These are phyloP conservation scores for Pseudomyrmex cubaensis DNA, from an alignment of 1,140 invertebrate species.

Conservation along the genomic window DNA sequence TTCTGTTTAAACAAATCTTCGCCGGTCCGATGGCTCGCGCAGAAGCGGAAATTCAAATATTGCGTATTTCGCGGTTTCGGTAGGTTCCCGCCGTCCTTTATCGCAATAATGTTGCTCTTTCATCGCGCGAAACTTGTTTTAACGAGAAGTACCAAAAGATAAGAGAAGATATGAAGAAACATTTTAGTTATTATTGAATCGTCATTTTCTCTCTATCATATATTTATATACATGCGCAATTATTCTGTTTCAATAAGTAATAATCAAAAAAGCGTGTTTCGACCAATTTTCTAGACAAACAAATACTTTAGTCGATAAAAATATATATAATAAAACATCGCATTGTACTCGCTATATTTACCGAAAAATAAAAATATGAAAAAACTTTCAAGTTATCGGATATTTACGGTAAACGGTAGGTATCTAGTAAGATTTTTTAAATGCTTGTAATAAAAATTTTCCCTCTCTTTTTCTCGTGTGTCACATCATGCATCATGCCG, in stretches of 20 bases:
- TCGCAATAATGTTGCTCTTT: slow-evolving; percentile 12
- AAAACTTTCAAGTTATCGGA: background rate
- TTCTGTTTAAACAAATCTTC: slow-evolving; percentile 61
- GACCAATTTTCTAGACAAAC: too few species aligned
- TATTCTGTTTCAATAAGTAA: background rate
- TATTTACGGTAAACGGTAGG: background rate
- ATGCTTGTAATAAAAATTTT: background rate
- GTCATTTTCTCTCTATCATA: too few species aligned
- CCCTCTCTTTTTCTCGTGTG: too few species aligned
- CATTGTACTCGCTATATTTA: too few species aligned
- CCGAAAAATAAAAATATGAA: too few species aligned
- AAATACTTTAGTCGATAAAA: too few species aligned
- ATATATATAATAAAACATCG: too few species aligned
- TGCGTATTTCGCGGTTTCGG: background rate
- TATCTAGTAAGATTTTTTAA: too few species aligned
- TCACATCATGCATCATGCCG: background rate
- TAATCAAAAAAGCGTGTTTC: background rate
- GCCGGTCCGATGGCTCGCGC: background rate
- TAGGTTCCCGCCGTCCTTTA: background rate
- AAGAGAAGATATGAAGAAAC: background rate
- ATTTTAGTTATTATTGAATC: background rate
- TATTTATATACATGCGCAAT: too few species aligned
- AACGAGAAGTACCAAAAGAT: background rate
- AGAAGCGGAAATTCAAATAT: slow-evolving; percentile 23
- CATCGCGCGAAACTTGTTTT: background rate